Base-by-base conservation (phyloP, 2,888 invertebrate genomes). In the Caenorhabditis wallacei region DNA sequence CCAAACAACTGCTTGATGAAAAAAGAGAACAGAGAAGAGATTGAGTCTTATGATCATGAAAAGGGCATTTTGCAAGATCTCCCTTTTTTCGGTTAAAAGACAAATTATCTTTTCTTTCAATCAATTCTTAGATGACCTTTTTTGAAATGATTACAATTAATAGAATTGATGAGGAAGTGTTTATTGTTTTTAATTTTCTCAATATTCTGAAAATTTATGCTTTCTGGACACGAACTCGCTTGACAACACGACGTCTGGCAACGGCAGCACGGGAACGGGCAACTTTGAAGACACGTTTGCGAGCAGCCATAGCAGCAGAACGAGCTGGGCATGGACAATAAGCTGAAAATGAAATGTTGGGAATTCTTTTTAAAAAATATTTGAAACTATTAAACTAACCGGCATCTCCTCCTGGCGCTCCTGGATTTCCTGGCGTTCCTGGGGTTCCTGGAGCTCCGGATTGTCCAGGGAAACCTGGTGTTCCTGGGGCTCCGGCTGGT, bases 291-390 rank as follows among this genome's bases (percentile, higher is more conserved):
- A 80, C 69, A 40, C 70, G 70, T 20, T 66, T 66, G 53, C 64
- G 57, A 71, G 35, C 71, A 70, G 51, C 40, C 63, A 69, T 75
- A 18, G 81, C 75, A 35, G 70, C 40, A 20, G 81, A 70, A 54
- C 81, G 81, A 30, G 81, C 71, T 64, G 81, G 81, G 54, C 81
- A 82, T 59, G 81, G 66, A 37, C 81, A 82, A 56, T 82, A 82
- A 13, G 74, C 80, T 81, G 80, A 18, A 81, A 81, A 30, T 30
- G 30, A 26, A n/a, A 18, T 18, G 26, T 18, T 43, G 2, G n/a
- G n/a, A n/a, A n/a, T n/a, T n/a, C n/a, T n/a, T n/a, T n/a, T n/a
- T n/a, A n/a, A n/a, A 24, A n/a, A 0, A 26, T 30, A n/a, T 5
- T 26, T 51, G 1, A 13, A 59, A 5, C 7, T 7, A 18, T 10